Evolutionary conservation across 2,797 vertebrate species (phyloP), one percentile per base, ranked within the genome.

Genomic region (Dallia pectoralis): DNA sequence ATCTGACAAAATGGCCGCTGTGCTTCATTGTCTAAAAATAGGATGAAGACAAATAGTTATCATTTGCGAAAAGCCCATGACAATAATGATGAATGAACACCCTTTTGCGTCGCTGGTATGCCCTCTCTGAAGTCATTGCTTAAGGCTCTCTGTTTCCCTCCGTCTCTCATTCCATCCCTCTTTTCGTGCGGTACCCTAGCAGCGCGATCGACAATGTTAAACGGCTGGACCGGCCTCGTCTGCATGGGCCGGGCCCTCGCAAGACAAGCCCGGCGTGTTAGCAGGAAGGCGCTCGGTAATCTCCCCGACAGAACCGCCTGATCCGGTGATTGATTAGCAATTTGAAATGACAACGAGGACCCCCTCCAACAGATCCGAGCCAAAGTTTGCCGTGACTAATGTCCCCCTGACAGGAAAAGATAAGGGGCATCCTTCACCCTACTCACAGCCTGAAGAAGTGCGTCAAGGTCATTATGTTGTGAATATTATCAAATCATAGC

Each of bases 1-100:
- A 98, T 98, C 96, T 98, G 97, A 96, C 93, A 93, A 95, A 97
- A 96, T 95, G 95, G 95, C 95, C 95, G 94, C 96, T 95, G 96
- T 97, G 95, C 93, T 95, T 98, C 95, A 96, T 99, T 97, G 97
- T 98, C 97, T 99, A 99, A 99, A 99, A 98, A 99, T 99, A 99
- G 96, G 94, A 98, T 98, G 96, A 98, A 99, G 97, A 99, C 95
- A 99, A 99, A 99, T 98, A 96, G 97, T 98, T 98, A 98, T 99
- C 97, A 98, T 99, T 99, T 99, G 95, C 96, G 94, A 98, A 44
- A 98, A 98, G 97, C 97, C 97, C 96, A 95, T 97, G 97, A 97
- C 97, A 97, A 99, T 99, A 97, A 99, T 98, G 97, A 99, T 98
- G 96, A 99, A 99, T 99, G 97, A 97, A 97, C 94, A 96, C 95